phyloP scores from a whole-genome alignment of 2,888 invertebrate species.

The Notodonta dromedarius region DNA sequence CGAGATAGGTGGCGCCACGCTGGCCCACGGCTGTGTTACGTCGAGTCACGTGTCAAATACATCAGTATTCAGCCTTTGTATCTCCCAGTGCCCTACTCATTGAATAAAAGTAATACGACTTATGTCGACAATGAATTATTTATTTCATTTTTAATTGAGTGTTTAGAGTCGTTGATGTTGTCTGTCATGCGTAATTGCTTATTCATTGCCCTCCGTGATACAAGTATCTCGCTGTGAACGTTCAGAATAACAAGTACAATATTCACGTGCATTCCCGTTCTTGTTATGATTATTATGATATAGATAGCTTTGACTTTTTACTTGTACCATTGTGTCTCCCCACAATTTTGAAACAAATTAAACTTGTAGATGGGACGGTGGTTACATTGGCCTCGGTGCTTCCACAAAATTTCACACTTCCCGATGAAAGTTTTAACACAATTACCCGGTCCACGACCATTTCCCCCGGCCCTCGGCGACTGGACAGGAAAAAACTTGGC shows the following conservation, averaged over 20 bases:
- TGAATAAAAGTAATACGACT: constrained; percentile 62
- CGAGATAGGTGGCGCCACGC: constrained; percentile 60
- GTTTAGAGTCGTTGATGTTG: constrained; percentile 47
- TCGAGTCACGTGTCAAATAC: constrained; percentile 50
- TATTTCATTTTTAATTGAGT: constrained; percentile 64
- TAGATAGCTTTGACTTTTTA: constrained; percentile 45
- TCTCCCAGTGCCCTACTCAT: constrained; percentile 56
- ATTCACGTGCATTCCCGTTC: constrained; percentile 12
- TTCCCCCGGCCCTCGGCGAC: constrained; percentile 69
- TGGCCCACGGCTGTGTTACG: constrained; percentile 50
- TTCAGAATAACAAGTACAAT: constrained; percentile 34
- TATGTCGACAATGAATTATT: constrained; percentile 62
- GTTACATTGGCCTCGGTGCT: constrained; percentile 63
- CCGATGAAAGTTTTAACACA: constrained; percentile 83
- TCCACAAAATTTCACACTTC: constrained; percentile 78
- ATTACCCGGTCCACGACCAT: constrained; percentile 78
- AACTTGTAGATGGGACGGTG: constrained; percentile 64
- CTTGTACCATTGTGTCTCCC: constrained; percentile 31
- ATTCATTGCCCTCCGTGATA: constrained; percentile 46
- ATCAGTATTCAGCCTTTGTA: constrained; percentile 67
- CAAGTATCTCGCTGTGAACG: constrained; percentile 37
- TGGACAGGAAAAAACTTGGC: constrained; percentile 80
- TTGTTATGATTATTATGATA: constrained; percentile 32
- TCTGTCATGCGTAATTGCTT: constrained; percentile 49
- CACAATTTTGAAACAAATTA: constrained; percentile 72